Base-by-base conservation (phyloP, 2,113 vertebrate species). In the Merops nubicus region DNA sequence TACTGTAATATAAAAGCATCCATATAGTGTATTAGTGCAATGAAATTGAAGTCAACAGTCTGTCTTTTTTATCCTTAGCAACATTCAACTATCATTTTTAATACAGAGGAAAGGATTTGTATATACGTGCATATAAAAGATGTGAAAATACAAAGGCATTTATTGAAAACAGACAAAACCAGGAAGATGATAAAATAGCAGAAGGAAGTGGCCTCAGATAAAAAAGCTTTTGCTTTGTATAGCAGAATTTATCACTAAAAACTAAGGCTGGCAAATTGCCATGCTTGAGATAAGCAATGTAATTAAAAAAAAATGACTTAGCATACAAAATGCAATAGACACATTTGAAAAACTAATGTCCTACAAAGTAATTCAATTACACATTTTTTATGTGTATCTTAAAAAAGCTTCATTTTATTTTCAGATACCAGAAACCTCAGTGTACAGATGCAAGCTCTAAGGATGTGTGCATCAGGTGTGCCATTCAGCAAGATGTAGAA, bases 151-250 rank as follows among this genome's bases (percentile, higher is more conserved):
- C 29, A 96, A 77, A 97, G 67, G 63, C 94, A 94, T 96, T 97
- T 97, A 96, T 95, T 93, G 91, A 97, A 96, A 97, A 94, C 96
- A 95, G 97, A 97, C 97, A 96, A 98, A 98, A 96, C 97, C 97
- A 97, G 98, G 97, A 98, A 97, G 96, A 96, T 57, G 67, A 97
- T 97, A 97, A 97, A 95, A 96, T 75, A 97, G 90, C 93, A 95
- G 97, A 91, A 97, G 97, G 97, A 98, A 98, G 90, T 88, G 92
- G 97, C 96, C 96, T 97, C 97, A 95, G 91, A 91, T 93, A 70
- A 68, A 91, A 98, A 96, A 97, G 92, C 74, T 96, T 94, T 45
- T 90, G 90, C 88, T 96, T 95, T 93, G 84, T 84, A 47, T 78
- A 91, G 76, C 85, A 97, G 82, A 91, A 93, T 89, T 93, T 70